These are phyloP conservation scores for Flexamia atlantica DNA, from an alignment of 2,888 invertebrate species.

Conservation along the genomic window DNA sequence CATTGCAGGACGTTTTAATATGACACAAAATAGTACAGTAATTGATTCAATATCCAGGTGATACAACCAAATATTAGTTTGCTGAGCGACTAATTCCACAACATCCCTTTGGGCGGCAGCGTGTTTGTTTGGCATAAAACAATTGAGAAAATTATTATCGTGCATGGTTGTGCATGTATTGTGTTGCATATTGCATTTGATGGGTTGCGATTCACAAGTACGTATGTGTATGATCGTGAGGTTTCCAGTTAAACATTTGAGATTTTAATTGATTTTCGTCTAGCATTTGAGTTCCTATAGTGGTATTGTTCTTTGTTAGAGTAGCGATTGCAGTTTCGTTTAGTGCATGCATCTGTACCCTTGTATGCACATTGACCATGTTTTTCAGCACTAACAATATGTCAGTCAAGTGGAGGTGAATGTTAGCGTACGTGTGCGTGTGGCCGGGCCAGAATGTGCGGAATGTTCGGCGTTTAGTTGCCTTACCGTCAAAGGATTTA, in stretches of 20 bases:
- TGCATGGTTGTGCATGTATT: not conserved
- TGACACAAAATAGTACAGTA: constrained; percentile 23
- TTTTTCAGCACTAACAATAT: too few species aligned
- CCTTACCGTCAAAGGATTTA: constrained; percentile 51
- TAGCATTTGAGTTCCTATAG: too few species aligned
- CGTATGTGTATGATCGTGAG: too few species aligned
- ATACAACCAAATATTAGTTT: constrained; percentile 16
- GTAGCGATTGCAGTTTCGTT: not conserved
- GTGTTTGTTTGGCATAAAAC: constrained; percentile 27
- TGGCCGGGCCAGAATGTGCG: constrained; percentile 27
- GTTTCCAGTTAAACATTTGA: too few species aligned
- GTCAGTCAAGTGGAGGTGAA: too few species aligned
- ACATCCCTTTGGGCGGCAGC: constrained; percentile 18
- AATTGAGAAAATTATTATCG: constrained; percentile 32
- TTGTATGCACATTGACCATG: not conserved
- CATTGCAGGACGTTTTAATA: constrained; percentile 14
- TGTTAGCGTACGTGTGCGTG: constrained; percentile 8
- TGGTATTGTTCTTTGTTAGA: not conserved
- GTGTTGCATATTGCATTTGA: not conserved
- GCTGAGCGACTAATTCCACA: not conserved
- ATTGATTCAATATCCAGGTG: constrained; percentile 36
- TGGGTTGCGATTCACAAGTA: too few species aligned
- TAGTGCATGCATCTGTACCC: not conserved
- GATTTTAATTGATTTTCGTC: too few species aligned
- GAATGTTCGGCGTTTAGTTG: constrained; percentile 45